phyloP scores from a whole-genome alignment of 2,888 invertebrate species.

The Pomacea canaliculata region DNA sequence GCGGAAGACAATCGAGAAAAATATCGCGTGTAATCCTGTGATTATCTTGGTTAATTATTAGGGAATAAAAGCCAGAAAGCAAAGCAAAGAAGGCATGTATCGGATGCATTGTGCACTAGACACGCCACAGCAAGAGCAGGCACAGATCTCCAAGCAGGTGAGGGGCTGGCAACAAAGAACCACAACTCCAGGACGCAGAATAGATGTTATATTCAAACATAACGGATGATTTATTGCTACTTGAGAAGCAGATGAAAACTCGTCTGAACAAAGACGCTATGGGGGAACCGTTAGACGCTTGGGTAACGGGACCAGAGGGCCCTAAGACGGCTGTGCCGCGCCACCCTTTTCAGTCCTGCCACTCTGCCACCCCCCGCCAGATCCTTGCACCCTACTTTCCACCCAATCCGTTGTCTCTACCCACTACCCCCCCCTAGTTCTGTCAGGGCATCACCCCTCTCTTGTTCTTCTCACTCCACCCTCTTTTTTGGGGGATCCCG shows the following conservation, averaged over 20 bases:
- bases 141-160: constrained; percentile 56
- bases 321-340: constrained; percentile 8
- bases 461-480: neutral
- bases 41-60: constrained; percentile 64
- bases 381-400: constrained; percentile 12
- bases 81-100: constrained; percentile 43
- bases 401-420: constrained; percentile 24
- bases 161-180: constrained; percentile 50
- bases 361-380: neutral
- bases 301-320: constrained; percentile 19
- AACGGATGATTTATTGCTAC: constrained; percentile 65
- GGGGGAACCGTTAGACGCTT: constrained; percentile 33
- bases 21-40: constrained; percentile 61
- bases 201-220: constrained; percentile 56
- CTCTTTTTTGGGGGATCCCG: constrained; percentile 1
- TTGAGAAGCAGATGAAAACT: constrained; percentile 59
- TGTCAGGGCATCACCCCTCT: neutral
- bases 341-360: constrained; percentile 18
- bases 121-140: constrained; percentile 51
- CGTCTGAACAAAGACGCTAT: constrained; percentile 35
- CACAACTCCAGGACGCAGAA: constrained; percentile 57
- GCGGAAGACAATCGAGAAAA: constrained; percentile 37
- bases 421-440: constrained; percentile 1
- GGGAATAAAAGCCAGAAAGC: constrained; percentile 61
- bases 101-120: constrained; percentile 51